Base-by-base conservation (phyloP, 2,113 vertebrate species). In the Hippocampus guttulatus region DNA sequence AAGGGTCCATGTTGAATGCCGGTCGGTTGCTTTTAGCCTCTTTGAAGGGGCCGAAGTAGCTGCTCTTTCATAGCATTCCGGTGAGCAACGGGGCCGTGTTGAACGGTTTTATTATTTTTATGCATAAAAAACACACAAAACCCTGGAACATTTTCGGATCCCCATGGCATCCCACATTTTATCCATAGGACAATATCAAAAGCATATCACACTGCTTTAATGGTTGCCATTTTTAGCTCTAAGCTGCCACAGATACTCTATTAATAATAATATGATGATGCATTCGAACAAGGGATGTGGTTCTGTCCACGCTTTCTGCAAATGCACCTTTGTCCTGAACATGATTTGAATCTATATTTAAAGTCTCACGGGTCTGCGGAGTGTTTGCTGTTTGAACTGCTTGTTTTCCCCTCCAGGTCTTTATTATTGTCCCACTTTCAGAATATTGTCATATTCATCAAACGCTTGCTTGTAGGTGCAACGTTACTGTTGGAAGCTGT, bases 1-100 rank as follows among this genome's bases (percentile, higher is more conserved):
- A 92, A 5, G 91, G 91, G 43, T 93, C 91, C 92, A 92, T 93
- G 30, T 23, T 40, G 18, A 43, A 21, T 20, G 25, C 2, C 5
- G 7, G 25, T 7, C 69, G 25, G 23, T 27, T 47, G 51, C 33
- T 68, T 33, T 11, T n/a, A 18, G 25, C 4, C 21, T 1, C 1
- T 25, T 18, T 4, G 58, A 18, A 20, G 12, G 3, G 0, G 15
- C 1, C 1, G 27, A 2, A 18, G 40, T 45, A 16, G 68, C 52
- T 10, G 74, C 5, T 1, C 4, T 73, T 90, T 92, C 92, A 91
- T 92, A 90, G 61, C 11, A 58, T 30, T 33, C 3, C 70, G 0
- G 60, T 3, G 1, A 7, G 30, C 45, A 66, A 47, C 63, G 61
- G 83, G 1, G 18, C 81, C 88, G 90, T 30, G 91, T 86, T 30